A percentile compares a stretch with the other conserved stretches of the same genome.
phyloP scores from a whole-genome alignment of 1,140 invertebrate species.

The Aplysia californica region DNA sequence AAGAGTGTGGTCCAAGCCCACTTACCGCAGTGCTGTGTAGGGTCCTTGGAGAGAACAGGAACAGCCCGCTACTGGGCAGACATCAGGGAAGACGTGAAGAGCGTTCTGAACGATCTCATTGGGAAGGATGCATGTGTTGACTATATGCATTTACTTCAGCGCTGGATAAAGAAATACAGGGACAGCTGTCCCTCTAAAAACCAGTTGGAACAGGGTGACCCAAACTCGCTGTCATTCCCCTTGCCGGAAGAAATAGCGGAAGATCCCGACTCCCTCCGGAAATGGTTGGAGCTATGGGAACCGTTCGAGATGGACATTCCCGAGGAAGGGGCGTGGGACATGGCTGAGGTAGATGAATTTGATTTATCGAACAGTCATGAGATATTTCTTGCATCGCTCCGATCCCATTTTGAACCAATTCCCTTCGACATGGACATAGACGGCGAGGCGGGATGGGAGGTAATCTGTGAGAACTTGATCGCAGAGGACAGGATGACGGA shows the following conservation, averaged over 20 bases:
- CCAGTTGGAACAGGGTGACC: background rate
- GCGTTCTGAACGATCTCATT: constrained; percentile 9
- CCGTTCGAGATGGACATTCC: background rate
- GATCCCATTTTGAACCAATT: background rate
- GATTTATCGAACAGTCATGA: background rate
- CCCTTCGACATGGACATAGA: background rate
- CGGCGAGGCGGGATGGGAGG: constrained; percentile 12
- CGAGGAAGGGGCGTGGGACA: background rate
- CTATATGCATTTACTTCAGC: constrained; percentile 10
- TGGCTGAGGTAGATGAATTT: background rate
- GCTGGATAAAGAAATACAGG: constrained; percentile 7
- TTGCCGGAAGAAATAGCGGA: background rate
- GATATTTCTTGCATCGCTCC: background rate
- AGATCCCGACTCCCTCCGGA: background rate
- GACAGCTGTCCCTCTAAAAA: background rate
- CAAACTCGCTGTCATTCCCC: background rate
- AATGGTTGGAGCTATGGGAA: constrained; percentile 2
- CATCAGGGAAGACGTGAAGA: background rate
- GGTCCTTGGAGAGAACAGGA: background rate
- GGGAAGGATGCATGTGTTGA: background rate
- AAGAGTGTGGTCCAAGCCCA: background rate
- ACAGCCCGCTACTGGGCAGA: background rate
- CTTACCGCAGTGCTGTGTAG: background rate
- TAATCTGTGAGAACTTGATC: background rate
- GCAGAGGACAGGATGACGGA: constrained; percentile 14